Conservation (phyloP, 1,140 invertebrate species). For the Megalopta genalis region DNA sequence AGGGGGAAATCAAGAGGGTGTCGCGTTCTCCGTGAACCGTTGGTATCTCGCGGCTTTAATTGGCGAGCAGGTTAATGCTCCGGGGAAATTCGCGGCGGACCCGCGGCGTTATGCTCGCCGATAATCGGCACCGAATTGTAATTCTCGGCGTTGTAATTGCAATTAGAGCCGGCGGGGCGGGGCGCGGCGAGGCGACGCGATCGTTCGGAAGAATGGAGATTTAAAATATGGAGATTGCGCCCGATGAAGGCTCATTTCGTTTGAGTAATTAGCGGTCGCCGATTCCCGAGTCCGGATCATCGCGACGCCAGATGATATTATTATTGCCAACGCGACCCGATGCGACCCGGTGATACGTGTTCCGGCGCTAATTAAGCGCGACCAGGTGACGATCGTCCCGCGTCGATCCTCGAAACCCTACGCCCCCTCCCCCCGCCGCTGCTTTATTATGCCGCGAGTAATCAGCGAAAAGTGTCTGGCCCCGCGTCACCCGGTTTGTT, state of each 20-base stretch:
- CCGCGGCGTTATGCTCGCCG: conserved; percentile 12
- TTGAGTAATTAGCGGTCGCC: conserved; percentile 21
- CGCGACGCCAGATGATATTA: neutral
- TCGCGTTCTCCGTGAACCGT: conserved; percentile 9
- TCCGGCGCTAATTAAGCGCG: neutral
- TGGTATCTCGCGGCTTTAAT: conserved; percentile 20
- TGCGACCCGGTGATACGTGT: neutral
- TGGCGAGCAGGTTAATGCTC: conserved; percentile 12
- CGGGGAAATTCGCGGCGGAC: conserved; percentile 24
- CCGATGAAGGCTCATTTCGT: conserved; percentile 1
- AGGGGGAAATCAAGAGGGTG: no score
- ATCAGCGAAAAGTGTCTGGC: neutral
- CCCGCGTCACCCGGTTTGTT: no score
- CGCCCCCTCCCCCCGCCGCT: no score
- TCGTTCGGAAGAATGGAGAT: conserved; percentile 19
- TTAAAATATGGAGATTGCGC: conserved; percentile 26
- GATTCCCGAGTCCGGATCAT: no score
- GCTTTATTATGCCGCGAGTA: neutral
- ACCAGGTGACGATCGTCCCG: neutral
- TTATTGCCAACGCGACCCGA: neutral
- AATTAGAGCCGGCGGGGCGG: neutral
- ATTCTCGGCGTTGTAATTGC: conserved; percentile 29
- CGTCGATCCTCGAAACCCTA: neutral
- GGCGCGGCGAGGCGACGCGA: no score
- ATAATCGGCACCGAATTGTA: conserved; percentile 33